Evolutionary conservation across 2,113 vertebrate genomes (phyloP), one percentile per base, ranked within the genome.

Genomic region (Tretioscincus oriximinensis): DNA sequence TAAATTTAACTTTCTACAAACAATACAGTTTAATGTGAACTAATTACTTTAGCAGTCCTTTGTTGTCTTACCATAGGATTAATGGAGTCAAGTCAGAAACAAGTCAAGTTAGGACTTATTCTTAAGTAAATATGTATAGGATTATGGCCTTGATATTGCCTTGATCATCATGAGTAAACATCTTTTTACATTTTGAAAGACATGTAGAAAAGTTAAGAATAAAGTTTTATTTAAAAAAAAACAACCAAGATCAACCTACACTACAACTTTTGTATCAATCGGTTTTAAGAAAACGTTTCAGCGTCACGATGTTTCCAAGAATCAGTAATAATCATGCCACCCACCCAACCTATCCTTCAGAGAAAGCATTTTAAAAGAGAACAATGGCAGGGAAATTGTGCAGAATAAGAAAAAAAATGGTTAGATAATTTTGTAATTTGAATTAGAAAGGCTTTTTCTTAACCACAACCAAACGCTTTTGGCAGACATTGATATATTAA

Each of bases 391-490:
- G 2, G 2, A 2, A 76, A 58, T 18, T 81, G 5, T 7, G 45
- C 81, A 21, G n/a, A 21, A 80, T 20, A 31, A 7, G 68, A 60
- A 58, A 80, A 41, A 41, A 77, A 5, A 21, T 1, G 0, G 24
- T 78, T 0, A 21, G 54, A 61, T 81, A 77, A 76, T 73, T 67
- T 7, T 41, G 58, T 67, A 1, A 75, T 71, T 88, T 60, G 76
- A 73, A 78, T 35, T 51, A n/a, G 80, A 73, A 77, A 74, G 4
- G 1, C 1, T 0, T 76, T 76, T 67, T 76, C 8, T 60, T 84
- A 61, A 79, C 28, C 64, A 61, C 75, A 77, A 6, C 51, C 31
- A 54, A 41, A 80, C 28, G 21, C 78, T 67, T 54, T 83, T 75
- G 72, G 67, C 63, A 78, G 63, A 24, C 0, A 0, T 5, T 74